A percentile compares a stretch with the other conserved stretches of the same genome.
These are phyloP conservation scores for Scolopax rusticola DNA, from an alignment of 2,797 vertebrate genomes.

Conservation along the genomic window DNA sequence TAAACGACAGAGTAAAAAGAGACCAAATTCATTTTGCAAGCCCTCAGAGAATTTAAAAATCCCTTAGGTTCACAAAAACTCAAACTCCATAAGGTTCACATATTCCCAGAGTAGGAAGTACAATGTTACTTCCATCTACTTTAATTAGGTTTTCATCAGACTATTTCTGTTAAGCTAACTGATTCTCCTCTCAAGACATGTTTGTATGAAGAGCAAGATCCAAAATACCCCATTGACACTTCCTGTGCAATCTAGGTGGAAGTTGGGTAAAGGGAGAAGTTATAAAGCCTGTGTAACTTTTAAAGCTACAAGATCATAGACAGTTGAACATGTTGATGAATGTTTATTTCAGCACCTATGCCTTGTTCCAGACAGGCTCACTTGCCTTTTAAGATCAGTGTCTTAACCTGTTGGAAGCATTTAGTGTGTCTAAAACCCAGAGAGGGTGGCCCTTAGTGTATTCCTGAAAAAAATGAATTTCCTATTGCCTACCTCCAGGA, in stretches of 20 bases:
- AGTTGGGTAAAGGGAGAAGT: not conserved
- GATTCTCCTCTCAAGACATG: not conserved
- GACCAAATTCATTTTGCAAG: slow-evolving; percentile 53
- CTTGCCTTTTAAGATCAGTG: not conserved
- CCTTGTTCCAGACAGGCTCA: not conserved
- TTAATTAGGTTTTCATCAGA: slow-evolving; percentile 38
- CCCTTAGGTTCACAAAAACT: slow-evolving; percentile 44
- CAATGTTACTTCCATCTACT: slow-evolving; percentile 7
- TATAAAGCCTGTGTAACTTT: not conserved
- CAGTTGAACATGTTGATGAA: not conserved
- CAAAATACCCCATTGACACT: not conserved
- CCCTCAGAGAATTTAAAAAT: slow-evolving; percentile 41
- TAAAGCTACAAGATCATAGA: not conserved
- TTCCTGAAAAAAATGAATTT: not conserved
- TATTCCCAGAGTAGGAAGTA: not conserved
- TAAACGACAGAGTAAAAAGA: slow-evolving; percentile 53
- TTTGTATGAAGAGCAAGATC: not conserved
- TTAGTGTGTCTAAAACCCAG: not conserved
- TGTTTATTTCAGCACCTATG: not conserved
- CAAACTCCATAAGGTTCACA: not conserved
- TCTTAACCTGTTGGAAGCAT: not conserved
- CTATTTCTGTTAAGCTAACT: not conserved
- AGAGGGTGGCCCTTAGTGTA: not conserved
- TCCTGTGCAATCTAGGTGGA: not conserved
- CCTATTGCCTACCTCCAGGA: not conserved